Base-by-base conservation (phyloP, 1,140 invertebrate genomes). In the Drosophila cardini region DNA sequence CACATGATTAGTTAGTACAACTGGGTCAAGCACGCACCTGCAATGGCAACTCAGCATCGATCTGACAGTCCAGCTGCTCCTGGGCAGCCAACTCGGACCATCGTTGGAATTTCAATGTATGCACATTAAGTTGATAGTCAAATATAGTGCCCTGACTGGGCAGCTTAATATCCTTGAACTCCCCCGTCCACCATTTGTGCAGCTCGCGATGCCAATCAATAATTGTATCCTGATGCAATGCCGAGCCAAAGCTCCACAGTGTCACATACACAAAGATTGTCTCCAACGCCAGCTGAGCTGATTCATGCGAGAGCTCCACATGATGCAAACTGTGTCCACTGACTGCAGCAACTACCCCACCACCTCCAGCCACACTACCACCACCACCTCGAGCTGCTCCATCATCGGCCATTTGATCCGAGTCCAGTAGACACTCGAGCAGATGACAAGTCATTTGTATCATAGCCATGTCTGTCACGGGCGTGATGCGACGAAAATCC, bases 181-280 rank as follows among this genome's bases (percentile, higher is more conserved):
- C 98, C 97, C 91, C 98, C 97, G 93, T 98, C 98, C 84, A 98
- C 91, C 91, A 92, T 53, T 92, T 92, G 67, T 96, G 97, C 90
- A 99, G 99, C 89, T 99, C 98, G 50, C 96, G 96, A 52, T 97
- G 94, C 95, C 98, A 97, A 92, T 99, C 98, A 2, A 95, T 93
- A 10, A 96, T 92, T 81, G 96, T 97, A 93, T 99, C 98, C 94
- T 98, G 97, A 91, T 96, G 98, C 57, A 97, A 93, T 0, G 95
- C 95, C 0, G 98, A 97, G 15, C 98, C 98, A 91, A 99, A 99
- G 1, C 97, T 97, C 98, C 98, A 99, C 16, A 99, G 95, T 63
- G 95, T 95, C 5, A 95, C 95, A 92, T 99, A 99, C 0, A 96
- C 97, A 93, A 99, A 99, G 90, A 98, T 98, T 4, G 96, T 94